Evolutionary conservation across 2,113 vertebrate genomes (phyloP), one percentile per base, ranked within the genome.

Genomic region (Heterochromis multidens): DNA sequence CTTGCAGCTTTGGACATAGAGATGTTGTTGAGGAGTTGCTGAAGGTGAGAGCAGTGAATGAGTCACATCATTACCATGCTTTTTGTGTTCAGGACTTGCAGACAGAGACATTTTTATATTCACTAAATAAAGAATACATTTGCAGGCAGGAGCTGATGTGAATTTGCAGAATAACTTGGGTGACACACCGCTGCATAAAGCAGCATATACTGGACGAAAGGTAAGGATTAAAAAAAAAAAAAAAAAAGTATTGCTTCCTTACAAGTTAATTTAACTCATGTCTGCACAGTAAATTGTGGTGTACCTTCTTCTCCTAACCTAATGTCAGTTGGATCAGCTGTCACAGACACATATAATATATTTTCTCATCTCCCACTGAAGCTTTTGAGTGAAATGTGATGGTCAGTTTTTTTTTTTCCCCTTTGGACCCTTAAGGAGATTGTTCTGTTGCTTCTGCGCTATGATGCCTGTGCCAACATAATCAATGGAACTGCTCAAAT

Each of bases 151-250:
- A 16, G 97, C 97, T 17, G 96, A 96, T 89, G 96, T 97, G 76
- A 97, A 98, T 76, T 90, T 97, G 77, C 95, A 97, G 82, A 97
- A 98, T 80, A 95, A 97, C 85, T 93, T 97, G 94, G 97, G 98
- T n/a, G 97, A 99, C 86, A 99, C 97, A 0, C 96, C 98, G 0
- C 95, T 99, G 16, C 98, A 99, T 90, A 96, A 97, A 87, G 97
- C 98, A 58, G 96, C 97, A 78, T 95, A 92, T 89, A 96, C 97
- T 12, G 97, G 97, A 40, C 96, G 96, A 87, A 97, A 98, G 97
- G 98, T 98, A 94, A 35, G 7, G n/a, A 6, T 33, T n/a, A 40
- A 21, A 40, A 1, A 5, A 6, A 13, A 35, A n/a, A 0, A 23
- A 40, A 5, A n/a, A 17, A 58, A 0, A 27, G 17, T 37, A 12